phyloP scores from a whole-genome alignment of 2,888 invertebrate genomes.

The Gisinianus flammeolus region DNA sequence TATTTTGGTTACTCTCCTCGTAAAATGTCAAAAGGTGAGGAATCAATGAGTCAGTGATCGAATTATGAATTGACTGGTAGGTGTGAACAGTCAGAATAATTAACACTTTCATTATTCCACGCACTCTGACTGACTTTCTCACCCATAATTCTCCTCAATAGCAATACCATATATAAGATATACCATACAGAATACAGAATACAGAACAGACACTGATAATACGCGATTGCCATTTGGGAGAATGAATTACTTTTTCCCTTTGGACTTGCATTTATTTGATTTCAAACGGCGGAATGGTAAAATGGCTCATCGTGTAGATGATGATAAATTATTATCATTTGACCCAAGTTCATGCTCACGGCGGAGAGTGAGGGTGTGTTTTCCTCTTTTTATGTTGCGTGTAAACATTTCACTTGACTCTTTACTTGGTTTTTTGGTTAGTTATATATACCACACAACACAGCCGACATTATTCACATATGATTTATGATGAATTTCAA shows the following conservation, averaged over 20 bases:
- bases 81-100: slow-evolving; percentile 22
- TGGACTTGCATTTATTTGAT: background rate
- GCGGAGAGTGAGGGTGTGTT: background rate
- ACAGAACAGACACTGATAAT: too few relatives aligned
- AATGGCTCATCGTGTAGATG: background rate
- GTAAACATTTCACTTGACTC: too few relatives aligned
- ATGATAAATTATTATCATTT: slow-evolving; percentile 8
- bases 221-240: too few relatives aligned
- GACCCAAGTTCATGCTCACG: slow-evolving; percentile 4
- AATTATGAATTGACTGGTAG: background rate
- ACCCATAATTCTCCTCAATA: too few relatives aligned
- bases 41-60: background rate
- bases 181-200: too few relatives aligned
- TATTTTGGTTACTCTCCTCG: background rate
- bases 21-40: background rate
- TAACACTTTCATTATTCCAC: slow-evolving; percentile 6
- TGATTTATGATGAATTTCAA: background rate
- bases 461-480: background rate
- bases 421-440: too few relatives aligned
- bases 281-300: background rate
- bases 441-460: too few relatives aligned
- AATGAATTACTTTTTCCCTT: background rate
- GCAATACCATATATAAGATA: too few relatives aligned
- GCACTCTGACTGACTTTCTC: too few relatives aligned
- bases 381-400: background rate